Base-by-base conservation (phyloP, 2,888 invertebrate genomes). In the Parnassius apollo region DNA sequence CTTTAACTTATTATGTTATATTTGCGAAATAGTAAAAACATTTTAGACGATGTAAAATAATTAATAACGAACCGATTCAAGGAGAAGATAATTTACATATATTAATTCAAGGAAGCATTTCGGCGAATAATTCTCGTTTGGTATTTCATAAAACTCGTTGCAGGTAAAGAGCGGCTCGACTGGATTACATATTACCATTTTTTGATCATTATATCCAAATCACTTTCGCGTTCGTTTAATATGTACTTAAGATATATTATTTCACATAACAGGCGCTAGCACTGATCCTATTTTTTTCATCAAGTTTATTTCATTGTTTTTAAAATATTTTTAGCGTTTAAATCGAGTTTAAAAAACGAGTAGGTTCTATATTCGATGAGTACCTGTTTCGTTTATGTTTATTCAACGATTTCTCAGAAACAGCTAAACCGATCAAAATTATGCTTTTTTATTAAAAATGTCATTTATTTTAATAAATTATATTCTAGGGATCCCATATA, bases 101-200 rank as follows among this genome's bases (percentile, higher is more conserved):
- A 59, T 53, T 49, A 45, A 50, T 55, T 59, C 59, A 59, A 59
- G 62, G 62, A 63, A 63, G 59, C 35, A 35, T 45, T 59, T 42
- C 45, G 45, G 22, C 25, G 46, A 49, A 55, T 62, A 45, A 59
- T 51, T 45, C 42, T 35, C 45, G 49, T 58, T 55, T 53, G 54
- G 51, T 55, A 55, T 61, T 55, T 42, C n/a, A 42, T 12, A n/a
- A 18, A 59, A 63, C 62, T 51, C 51, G 62, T 63, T 50, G 13
- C 12, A 50, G 49, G 35, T 53, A 18, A 18, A 22, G 42, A 53
- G 35, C 58, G 18, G 50, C 50, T 58, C 22, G 45, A 58, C 55
- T 44, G 55, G 62, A 55, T 55, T 57, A 42, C 53, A 55, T 59
- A 63, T 51, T 63, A 51, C 2, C 53, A 50, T 49, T 58, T 51